phyloP scores from a whole-genome alignment of 2,797 vertebrate genomes.

The Spea hammondii region DNA sequence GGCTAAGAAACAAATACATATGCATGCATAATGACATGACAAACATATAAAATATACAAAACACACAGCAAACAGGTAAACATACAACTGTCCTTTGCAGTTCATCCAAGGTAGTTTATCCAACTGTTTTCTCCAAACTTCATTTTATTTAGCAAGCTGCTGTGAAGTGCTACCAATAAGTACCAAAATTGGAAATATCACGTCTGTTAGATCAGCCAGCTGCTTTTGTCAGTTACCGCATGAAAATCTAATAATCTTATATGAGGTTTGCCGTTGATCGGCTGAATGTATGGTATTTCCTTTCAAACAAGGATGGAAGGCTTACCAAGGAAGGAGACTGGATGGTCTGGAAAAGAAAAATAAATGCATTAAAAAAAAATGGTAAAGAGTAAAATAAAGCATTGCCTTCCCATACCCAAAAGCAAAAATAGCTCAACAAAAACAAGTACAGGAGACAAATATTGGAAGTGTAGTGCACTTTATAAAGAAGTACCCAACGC shows the following conservation, averaged over 20 bases:
- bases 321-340: slow-evolving; percentile 90
- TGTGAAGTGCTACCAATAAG: slow-evolving; percentile 67
- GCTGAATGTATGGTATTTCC: slow-evolving; percentile 90
- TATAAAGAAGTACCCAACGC: neutral
- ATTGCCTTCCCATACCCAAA: no score
- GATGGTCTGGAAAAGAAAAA: slow-evolving; percentile 67
- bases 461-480: no score
- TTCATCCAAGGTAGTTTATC: slow-evolving; percentile 1
- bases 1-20: neutral
- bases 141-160: slow-evolving; percentile 33
- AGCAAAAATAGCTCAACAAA: neutral
- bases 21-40: neutral
- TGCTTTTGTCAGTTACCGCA: slow-evolving; percentile 53
- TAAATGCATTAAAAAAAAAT: neutral
- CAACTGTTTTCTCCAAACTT: slow-evolving; percentile 2
- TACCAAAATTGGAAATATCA: slow-evolving; percentile 64
- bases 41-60: slow-evolving; percentile 35
- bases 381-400: no score
- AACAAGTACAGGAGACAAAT: neutral
- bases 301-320: slow-evolving; percentile 86
- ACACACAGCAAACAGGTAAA: neutral
- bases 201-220: slow-evolving; percentile 52
- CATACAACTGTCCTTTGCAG: neutral
- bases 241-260: slow-evolving; percentile 64
- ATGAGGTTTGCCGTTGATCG: slow-evolving; percentile 91